A percentile compares a stretch with the other conserved stretches of the same genome.
Conservation (phyloP, 1,140 invertebrate species). For the Gonioctena quinquepunctata region DNA sequence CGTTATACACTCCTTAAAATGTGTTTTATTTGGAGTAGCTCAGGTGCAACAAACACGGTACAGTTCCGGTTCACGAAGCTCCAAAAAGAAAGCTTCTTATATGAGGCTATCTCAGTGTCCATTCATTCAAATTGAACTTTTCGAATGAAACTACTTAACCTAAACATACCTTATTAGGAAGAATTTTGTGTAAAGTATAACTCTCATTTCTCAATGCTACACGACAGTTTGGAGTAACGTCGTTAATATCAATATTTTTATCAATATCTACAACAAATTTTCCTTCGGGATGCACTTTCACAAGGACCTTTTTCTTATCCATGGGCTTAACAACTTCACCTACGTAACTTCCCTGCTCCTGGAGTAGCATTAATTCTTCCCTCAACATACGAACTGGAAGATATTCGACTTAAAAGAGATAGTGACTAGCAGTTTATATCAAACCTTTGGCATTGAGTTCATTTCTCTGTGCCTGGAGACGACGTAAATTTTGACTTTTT, state of each 20-base stretch:
- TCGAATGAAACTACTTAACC: too few species aligned
- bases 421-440: not conserved
- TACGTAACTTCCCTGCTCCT: conserved; percentile 99
- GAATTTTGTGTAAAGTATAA: conserved; percentile 98
- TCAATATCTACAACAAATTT: conserved; percentile 99
- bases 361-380: conserved; percentile 95
- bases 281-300: conserved; percentile 99
- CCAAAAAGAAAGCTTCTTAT: too few species aligned
- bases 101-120: too few species aligned
- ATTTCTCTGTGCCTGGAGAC: conserved; percentile 98
- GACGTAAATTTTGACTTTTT: conserved; percentile 95
- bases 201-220: conserved; percentile 98
- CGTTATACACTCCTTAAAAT: too few species aligned
- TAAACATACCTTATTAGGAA: conserved; percentile 95
- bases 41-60: too few species aligned
- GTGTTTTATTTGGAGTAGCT: too few species aligned
- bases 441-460: conserved; percentile 99
- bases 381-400: conserved; percentile 90
- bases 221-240: conserved; percentile 96
- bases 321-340: conserved; percentile 99
- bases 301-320: conserved; percentile 99
- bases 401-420: not conserved
- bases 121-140: too few species aligned
- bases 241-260: conserved; percentile 99
- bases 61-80: too few species aligned